These are phyloP conservation scores for Anguilla marmorata DNA, from an alignment of 2,797 vertebrate species.

Conservation along the genomic window DNA sequence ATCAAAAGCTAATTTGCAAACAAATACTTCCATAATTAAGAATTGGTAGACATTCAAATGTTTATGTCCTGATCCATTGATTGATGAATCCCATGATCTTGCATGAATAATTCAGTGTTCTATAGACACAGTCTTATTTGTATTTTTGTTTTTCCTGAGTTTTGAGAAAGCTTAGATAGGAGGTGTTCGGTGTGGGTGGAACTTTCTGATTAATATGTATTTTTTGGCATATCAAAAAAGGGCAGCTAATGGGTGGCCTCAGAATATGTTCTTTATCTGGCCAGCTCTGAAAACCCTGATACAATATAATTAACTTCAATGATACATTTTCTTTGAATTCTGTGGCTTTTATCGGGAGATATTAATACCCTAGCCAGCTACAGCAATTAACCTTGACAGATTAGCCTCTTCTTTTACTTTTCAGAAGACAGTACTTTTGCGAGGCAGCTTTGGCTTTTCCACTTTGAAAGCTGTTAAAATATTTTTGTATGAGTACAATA, in stretches of 20 bases:
- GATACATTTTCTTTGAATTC: not conserved
- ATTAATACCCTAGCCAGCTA: not conserved
- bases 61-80: too few relatives aligned
- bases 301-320: not conserved
- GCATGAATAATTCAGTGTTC: too few relatives aligned
- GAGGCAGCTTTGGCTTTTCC: not conserved
- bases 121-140: too few relatives aligned
- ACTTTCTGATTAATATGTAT: not conserved
- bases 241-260: not conserved
- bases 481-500: not conserved
- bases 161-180: not conserved
- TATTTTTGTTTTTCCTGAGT: not conserved
- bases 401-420: not conserved
- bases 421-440: not conserved
- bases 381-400: not conserved
- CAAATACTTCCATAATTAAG: too few relatives aligned
- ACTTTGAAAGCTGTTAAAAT: not conserved
- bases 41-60: too few relatives aligned
- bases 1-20: too few relatives aligned
- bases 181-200: not conserved
- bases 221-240: not conserved
- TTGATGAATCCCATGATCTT: too few relatives aligned
- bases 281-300: not conserved
- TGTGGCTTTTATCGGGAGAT: not conserved
- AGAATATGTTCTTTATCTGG: not conserved